Percentiles rank a stretch among this genome's conserved stretches.
phyloP scores from a whole-genome alignment of 2,797 vertebrate genomes.

The Cottoperca gobio region DNA sequence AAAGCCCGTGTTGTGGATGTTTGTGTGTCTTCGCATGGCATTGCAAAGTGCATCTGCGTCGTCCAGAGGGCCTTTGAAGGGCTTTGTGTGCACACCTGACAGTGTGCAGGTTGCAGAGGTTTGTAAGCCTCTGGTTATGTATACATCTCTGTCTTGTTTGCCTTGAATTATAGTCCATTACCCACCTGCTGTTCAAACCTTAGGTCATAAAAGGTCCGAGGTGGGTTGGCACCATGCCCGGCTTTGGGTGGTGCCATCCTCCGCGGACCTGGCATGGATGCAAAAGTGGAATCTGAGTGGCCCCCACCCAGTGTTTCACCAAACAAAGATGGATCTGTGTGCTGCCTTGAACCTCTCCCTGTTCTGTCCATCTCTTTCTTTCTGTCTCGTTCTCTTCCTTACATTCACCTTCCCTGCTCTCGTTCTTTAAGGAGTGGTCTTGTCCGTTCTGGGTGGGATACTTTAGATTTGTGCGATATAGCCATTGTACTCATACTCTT shows the following conservation, averaged over 20 bases:
- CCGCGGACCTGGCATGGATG: conserved; percentile 53
- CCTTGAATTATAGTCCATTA: conserved; percentile 55
- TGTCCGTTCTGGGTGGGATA: conserved; percentile 67
- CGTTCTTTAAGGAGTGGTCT: conserved; percentile 46
- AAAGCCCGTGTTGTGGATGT: conserved; percentile 24
- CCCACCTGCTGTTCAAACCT: conserved; percentile 67
- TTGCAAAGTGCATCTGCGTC: conserved; percentile 33
- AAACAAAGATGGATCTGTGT: conserved; percentile 66
- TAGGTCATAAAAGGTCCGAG: conserved; percentile 66
- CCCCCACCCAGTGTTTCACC: conserved; percentile 33
- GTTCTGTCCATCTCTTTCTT: conserved; percentile 14
- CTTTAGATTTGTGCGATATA: conserved; percentile 70
- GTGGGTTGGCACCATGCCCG: conserved; percentile 41
- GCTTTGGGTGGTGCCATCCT: conserved; percentile 44
- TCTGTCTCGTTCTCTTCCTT: conserved; percentile 11
- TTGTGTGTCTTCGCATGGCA: conserved; percentile 32
- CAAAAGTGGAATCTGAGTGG: conserved; percentile 53
- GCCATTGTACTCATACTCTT: conserved; percentile 79
- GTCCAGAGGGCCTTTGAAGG: conserved; percentile 64
- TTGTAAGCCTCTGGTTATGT: conserved; percentile 45
- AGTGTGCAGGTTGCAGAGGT: conserved; percentile 59
- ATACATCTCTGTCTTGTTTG: conserved; percentile 52
- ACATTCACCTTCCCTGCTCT: conserved; percentile 45
- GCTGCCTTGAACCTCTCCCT: not conserved
- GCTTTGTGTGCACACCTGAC: conserved; percentile 56